A percentile compares a stretch with the other conserved stretches of the same genome.
These are phyloP conservation scores for Toxostoma redivivum DNA, from an alignment of 2,113 vertebrate species.

Conservation along the genomic window DNA sequence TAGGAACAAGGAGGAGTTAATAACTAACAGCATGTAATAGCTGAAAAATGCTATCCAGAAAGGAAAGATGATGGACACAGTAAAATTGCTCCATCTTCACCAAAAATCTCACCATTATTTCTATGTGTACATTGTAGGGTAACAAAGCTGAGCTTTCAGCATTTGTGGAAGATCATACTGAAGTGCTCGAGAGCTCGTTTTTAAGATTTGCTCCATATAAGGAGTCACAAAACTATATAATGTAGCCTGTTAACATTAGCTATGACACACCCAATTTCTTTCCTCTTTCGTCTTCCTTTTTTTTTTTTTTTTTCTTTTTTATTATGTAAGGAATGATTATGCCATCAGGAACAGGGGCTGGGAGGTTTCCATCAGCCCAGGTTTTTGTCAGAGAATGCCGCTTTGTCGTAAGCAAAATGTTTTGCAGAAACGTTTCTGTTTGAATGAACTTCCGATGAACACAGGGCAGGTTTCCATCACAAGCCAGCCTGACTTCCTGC, in stretches of 20 bases:
- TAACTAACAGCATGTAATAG: neutral
- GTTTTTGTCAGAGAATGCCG: neutral
- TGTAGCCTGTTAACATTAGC: rapidly evolving
- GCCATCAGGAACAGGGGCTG: neutral
- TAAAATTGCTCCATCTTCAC: neutral
- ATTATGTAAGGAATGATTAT: neutral
- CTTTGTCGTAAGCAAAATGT: conserved; percentile 31
- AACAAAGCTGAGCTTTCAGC: neutral
- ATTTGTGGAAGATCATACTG: neutral
- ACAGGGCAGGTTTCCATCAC: conserved; percentile 46
- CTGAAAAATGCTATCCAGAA: neutral
- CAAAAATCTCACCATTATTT: neutral
- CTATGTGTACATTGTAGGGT: neutral
- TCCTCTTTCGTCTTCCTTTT: neutral
- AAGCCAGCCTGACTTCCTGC: conserved; percentile 13
- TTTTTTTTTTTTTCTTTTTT: neutral
- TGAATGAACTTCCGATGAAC: conserved; percentile 46
- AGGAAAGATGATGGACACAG: neutral
- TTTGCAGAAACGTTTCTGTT: neutral
- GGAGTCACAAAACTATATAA: neutral
- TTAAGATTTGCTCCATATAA: neutral
- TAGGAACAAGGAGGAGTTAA: neutral
- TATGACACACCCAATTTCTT: neutral
- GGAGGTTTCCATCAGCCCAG: neutral
- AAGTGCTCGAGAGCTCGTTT: neutral